A percentile compares a stretch with the other conserved stretches of the same genome.
Conservation (phyloP, 2,888 invertebrate genomes). For the Euzophera pinguis region DNA sequence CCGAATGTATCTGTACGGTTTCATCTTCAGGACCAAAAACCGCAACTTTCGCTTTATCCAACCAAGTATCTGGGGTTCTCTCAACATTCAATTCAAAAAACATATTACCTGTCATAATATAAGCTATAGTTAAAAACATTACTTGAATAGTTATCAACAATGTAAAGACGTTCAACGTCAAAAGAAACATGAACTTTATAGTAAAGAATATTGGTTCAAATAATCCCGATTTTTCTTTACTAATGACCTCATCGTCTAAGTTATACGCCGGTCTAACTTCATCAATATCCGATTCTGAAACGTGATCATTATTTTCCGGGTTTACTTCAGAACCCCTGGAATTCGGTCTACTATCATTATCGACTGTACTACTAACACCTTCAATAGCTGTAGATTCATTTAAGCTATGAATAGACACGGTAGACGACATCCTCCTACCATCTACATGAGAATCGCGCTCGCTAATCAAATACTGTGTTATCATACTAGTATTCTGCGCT, state of each 20-base stretch:
- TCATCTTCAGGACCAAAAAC: constrained; percentile 46
- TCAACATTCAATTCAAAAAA: constrained; percentile 45
- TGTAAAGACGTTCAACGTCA: constrained; percentile 41
- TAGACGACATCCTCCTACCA: constrained; percentile 30
- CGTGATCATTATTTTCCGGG: constrained; percentile 18
- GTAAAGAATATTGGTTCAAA: constrained; percentile 29
- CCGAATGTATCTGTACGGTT: constrained; percentile 41
- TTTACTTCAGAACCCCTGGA: constrained; percentile 17
- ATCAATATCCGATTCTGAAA: constrained; percentile 17
- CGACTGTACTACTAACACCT: constrained; percentile 14
- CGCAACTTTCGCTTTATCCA: constrained; percentile 38
- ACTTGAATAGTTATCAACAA: constrained; percentile 38
- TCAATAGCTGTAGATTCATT: constrained; percentile 36
- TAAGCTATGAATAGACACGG: constrained; percentile 53
- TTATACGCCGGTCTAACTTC: constrained; percentile 16
- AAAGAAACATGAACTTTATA: constrained; percentile 41
- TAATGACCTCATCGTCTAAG: constrained; percentile 14
- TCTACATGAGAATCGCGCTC: constrained; percentile 23
- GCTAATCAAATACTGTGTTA: constrained; percentile 44
- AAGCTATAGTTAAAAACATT: constrained; percentile 39
- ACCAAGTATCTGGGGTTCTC: constrained; percentile 36
- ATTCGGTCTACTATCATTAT: constrained; percentile 22
- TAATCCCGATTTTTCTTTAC: constrained; percentile 15
- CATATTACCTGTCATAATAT: constrained; percentile 42
- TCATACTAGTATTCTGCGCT: constrained; percentile 43